Evolutionary conservation across 2,113 vertebrate genomes (phyloP), one percentile per base, ranked within the genome.

Genomic region (Marcusenius ussheri): DNA sequence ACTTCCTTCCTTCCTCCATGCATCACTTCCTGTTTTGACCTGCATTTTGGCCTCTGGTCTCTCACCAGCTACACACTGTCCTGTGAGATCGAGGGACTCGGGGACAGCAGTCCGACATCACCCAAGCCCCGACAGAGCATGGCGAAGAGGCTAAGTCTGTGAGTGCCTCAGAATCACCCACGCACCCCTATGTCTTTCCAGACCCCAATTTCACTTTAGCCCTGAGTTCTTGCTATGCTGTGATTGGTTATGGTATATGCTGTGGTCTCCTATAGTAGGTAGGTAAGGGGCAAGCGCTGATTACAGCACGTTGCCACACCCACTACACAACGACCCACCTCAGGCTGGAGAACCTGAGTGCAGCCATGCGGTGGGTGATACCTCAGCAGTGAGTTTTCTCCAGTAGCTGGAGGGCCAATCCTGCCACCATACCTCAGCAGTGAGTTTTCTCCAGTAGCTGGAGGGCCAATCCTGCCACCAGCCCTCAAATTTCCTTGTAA

Each of bases 91-190:
- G 98, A 99, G 94, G 95, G 96, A 1, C 91, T 96, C 0, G 95
- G 96, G 0, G 97, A 98, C 15, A 91, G 95, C 90, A 97, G 95
- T 13, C 93, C 97, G 42, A 97, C 97, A 0, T 97, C 95, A 0
- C 97, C 97, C 0, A 99, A 98, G 91, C 95, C 97, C 21, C 95
- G 97, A 89, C 98, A 98, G 83, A 99, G 98, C 93, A 96, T 99
- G 97, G 98, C 98, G 95, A 99, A 99, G 94, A 97, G 98, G 46
- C 95, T 99, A 56, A 99, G 98, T 93, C 95, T 97, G 98, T 99
- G 93, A 98, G 98, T 98, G 27, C 51, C 13, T 9, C 49, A 3
- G 17, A 47, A 46, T 84, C n/a, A n/a, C 15, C 53, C n/a, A 21
- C 15, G 4, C 9, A 3, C n/a, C 85, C 49, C 27, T 19, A 11